Conservation (phyloP, 2,113 vertebrate species). For the Lampris megalopsis region DNA sequence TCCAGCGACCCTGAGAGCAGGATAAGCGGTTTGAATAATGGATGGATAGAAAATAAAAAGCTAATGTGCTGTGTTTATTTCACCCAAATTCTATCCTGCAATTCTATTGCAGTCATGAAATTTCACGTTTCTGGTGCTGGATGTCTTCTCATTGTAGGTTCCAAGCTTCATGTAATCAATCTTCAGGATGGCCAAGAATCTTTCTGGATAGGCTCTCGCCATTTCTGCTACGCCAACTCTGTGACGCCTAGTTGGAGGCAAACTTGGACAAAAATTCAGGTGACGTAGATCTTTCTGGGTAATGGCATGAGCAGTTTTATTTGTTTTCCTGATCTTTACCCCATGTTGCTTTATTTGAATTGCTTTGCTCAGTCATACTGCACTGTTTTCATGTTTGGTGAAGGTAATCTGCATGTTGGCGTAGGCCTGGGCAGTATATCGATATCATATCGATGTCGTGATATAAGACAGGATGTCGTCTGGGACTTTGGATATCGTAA, state of each 20-base stretch:
- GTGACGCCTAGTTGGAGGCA: conserved; percentile 87
- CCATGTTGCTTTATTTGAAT: background rate
- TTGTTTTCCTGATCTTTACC: background rate
- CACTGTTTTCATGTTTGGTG: background rate
- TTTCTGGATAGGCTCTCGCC: background rate
- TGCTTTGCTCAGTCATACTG: background rate
- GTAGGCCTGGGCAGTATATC: too few relatives aligned
- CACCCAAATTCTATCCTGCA: too few relatives aligned
- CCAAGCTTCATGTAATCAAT: conserved; percentile 44
- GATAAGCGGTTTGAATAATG: too few relatives aligned
- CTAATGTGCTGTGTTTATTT: too few relatives aligned
- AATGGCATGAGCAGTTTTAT: background rate
- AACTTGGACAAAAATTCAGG: conserved; percentile 92
- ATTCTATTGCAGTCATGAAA: background rate
- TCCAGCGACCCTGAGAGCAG: too few relatives aligned
- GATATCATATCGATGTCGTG: too few relatives aligned
- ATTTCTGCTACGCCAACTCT: conserved; percentile 88
- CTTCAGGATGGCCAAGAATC: conserved; percentile 77
- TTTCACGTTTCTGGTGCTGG: conserved; percentile 5
- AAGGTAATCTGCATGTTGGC: too few relatives aligned
- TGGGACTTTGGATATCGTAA: too few relatives aligned
- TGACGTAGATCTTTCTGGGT: conserved; percentile 37
- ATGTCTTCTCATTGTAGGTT: conserved; percentile 49
- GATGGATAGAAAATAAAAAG: too few relatives aligned
- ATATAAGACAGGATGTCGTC: too few relatives aligned